phyloP scores from a whole-genome alignment of 2,113 vertebrate genomes.

The Hippocampus mohnikei region DNA sequence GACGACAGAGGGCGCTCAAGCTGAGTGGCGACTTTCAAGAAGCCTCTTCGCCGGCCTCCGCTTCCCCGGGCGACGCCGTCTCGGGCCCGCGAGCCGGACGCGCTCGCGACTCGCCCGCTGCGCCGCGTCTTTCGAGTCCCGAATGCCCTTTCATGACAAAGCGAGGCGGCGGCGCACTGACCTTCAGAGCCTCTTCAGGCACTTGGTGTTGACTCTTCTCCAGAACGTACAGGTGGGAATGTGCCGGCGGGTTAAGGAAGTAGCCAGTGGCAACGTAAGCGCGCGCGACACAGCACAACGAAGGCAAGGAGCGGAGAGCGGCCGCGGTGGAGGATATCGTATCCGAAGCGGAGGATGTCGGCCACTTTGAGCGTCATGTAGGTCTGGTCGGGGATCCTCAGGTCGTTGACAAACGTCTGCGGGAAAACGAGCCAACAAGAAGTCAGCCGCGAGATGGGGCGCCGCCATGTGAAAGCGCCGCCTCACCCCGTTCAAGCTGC shows the following conservation, averaged over 20 bases:
- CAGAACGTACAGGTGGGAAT: constrained; percentile 88
- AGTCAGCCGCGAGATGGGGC: background rate
- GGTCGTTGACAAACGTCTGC: constrained; percentile 95
- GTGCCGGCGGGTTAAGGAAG: constrained; percentile 76
- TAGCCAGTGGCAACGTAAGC: background rate
- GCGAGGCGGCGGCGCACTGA: constrained; percentile 37
- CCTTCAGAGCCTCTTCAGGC: constrained; percentile 96
- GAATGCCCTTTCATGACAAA: no score
- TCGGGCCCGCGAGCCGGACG: no score
- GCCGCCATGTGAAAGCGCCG: background rate
- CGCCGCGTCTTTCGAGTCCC: no score
- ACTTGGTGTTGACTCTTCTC: constrained; percentile 93
- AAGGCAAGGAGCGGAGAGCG: no score
- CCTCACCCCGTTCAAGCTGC: constrained; percentile 92
- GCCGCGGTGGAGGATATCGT: constrained; percentile 85
- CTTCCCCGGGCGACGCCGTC: no score
- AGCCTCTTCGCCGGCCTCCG: background rate
- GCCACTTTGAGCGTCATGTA: constrained; percentile 91
- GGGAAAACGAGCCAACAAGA: background rate
- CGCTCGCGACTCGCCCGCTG: no score
- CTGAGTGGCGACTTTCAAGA: background rate
- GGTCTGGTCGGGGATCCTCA: constrained; percentile 95
- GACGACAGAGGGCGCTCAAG: constrained; percentile 29
- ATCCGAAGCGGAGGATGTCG: constrained; percentile 91
- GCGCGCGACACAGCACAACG: no score